These are phyloP conservation scores for Epinotia demarniana DNA, from an alignment of 2,888 invertebrate genomes.

Conservation along the genomic window DNA sequence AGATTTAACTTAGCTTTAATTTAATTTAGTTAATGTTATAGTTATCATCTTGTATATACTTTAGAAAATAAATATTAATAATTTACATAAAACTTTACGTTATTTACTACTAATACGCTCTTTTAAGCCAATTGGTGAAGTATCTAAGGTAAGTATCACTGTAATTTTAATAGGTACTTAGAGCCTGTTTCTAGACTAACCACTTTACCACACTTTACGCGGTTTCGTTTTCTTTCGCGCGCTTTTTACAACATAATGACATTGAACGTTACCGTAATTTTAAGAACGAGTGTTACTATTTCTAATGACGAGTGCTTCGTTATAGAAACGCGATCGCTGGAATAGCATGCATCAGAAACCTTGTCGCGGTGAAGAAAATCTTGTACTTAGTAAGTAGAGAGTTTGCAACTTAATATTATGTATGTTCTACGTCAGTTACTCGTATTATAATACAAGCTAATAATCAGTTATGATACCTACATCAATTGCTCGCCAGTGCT, in stretches of 20 bases:
- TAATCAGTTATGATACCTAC: background rate
- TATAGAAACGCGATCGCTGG: conserved; percentile 10
- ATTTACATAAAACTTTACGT: too few relatives aligned
- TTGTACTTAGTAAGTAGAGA: background rate
- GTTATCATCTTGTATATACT: too few relatives aligned
- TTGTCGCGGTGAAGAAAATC: background rate
- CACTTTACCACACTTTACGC: background rate
- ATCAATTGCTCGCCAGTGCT: background rate
- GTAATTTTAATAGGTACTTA: background rate
- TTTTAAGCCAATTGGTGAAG: too few relatives aligned
- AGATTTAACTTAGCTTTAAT: too few relatives aligned
- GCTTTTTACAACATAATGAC: conserved; percentile 30
- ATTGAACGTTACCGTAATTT: conserved; percentile 35
- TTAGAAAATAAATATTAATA: too few relatives aligned
- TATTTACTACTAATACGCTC: too few relatives aligned
- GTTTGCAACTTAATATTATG: background rate
- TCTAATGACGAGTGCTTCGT: conserved; percentile 15
- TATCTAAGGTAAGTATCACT: too few relatives aligned
- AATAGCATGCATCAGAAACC: background rate
- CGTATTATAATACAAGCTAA: background rate
- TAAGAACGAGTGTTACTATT: conserved; percentile 35
- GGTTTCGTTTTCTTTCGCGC: conserved; percentile 38
- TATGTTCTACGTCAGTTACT: background rate
- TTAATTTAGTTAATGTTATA: too few relatives aligned
- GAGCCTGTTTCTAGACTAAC: conserved; percentile 7